Percentiles rank a stretch among this genome's conserved stretches.
Conservation (phyloP, 2,113 vertebrate species). For the Cavia aperea region DNA sequence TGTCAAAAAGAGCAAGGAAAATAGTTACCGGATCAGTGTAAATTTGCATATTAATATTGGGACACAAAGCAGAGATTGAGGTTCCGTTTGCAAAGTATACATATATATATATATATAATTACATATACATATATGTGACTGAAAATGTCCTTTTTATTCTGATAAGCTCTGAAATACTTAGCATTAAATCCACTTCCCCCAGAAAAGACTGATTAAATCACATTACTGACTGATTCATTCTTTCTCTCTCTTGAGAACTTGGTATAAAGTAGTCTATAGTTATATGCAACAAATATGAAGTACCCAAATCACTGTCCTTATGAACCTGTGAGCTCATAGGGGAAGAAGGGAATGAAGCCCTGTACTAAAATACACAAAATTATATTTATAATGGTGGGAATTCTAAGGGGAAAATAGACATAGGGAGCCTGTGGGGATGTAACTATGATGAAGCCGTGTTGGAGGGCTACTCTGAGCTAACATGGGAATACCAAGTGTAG, state of each 20-base stretch:
- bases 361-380: neutral
- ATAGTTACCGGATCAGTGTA: neutral
- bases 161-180: neutral
- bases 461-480: neutral
- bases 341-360: neutral
- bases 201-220: neutral
- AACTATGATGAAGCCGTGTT: neutral
- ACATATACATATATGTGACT: no score
- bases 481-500: neutral
- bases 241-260: neutral
- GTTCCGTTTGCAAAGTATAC: neutral
- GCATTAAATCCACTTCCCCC: fast-evolving
- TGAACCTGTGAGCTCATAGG: neutral
- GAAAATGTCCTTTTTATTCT: neutral
- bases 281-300: neutral
- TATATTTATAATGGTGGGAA: neutral
- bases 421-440: neutral
- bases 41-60: neutral
- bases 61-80: neutral
- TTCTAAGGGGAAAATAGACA: neutral
- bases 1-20: neutral
- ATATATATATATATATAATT: no score
- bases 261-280: neutral
- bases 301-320: neutral
- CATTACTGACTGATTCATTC: neutral